Base-by-base conservation (phyloP, 2,113 vertebrate species). In the Neogobius melanostomus region DNA sequence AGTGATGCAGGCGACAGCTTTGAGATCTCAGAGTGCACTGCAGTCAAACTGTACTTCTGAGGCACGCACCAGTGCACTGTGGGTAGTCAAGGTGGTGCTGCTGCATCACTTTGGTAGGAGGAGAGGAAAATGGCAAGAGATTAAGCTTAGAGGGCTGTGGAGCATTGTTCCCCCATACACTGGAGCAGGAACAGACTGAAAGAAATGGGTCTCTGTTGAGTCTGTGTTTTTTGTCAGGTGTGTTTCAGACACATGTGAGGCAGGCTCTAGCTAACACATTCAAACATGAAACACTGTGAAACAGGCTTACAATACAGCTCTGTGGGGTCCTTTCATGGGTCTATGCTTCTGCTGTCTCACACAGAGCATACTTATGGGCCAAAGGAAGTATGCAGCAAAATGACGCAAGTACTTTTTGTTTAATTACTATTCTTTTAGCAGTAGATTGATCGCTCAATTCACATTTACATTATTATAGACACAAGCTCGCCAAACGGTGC, bases 91-190 rank as follows among this genome's bases (percentile, higher is more conserved):
- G 59, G 63, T 15, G 82, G 74, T 46, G 3, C 54, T 2, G 65
- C 69, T 21, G 21, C 21, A 21, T 21, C 21, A 2, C 21, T 21
- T 21, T 52, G 69, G 53, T 36, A 57, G 77, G 76, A 79, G 82
- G 79, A 85, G 78, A 74, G 56, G 83, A 80, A 88, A 87, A 88
- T 87, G 88, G 84, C 79, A 83, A 83, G 74, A 85, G 88, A 88
- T 88, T 84, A 84, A 91, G 84, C 4, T 81, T 88, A 87, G 85
- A 72, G 72, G 64, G 74, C 68, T 77, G 71, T 28, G 74, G 77
- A 75, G 82, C 82, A 88, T 91, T 90, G 83, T 88, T 90, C 81
- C 77, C 75, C 79, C 65, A 82, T 76, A 82, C 14, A 6, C 63
- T 9, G 88, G 90, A 89, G 87, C 87, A 76, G 81, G 64, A 87